Conservation (phyloP, 2,113 vertebrate genomes). For the Bufo bufo region DNA sequence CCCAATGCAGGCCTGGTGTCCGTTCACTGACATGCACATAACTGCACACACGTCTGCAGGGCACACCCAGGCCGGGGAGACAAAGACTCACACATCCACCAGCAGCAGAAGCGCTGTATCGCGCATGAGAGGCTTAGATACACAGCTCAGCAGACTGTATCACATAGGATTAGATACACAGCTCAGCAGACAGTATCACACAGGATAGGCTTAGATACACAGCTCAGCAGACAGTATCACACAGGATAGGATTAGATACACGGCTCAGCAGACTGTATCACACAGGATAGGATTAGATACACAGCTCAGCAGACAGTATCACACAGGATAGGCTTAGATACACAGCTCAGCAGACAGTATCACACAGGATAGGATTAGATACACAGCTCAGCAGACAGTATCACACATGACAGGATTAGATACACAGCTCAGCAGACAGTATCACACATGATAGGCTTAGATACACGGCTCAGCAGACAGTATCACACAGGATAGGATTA, state of each 20-base stretch:
- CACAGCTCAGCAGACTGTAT: background rate
- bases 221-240: background rate
- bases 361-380: background rate
- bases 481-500: slow-evolving; percentile 3
- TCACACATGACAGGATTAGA: background rate
- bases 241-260: background rate
- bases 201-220: background rate
- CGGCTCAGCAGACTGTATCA: background rate
- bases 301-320: background rate
- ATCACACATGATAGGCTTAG: background rate
- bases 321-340: background rate
- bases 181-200: background rate
- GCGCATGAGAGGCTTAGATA: background rate
- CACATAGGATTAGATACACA: slow-evolving; percentile 7
- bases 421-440: background rate
- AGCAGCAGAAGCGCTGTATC: background rate
- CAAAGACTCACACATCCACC: background rate
- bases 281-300: background rate
- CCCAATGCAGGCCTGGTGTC: slow-evolving; percentile 26
- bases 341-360: background rate
- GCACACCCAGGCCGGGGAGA: background rate
- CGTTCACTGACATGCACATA: background rate
- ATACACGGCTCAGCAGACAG: background rate
- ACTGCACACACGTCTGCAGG: background rate
- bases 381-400: background rate